These are phyloP conservation scores for Caenorhabditis afra DNA, from an alignment of 2,888 invertebrate species.

Conservation along the genomic window DNA sequence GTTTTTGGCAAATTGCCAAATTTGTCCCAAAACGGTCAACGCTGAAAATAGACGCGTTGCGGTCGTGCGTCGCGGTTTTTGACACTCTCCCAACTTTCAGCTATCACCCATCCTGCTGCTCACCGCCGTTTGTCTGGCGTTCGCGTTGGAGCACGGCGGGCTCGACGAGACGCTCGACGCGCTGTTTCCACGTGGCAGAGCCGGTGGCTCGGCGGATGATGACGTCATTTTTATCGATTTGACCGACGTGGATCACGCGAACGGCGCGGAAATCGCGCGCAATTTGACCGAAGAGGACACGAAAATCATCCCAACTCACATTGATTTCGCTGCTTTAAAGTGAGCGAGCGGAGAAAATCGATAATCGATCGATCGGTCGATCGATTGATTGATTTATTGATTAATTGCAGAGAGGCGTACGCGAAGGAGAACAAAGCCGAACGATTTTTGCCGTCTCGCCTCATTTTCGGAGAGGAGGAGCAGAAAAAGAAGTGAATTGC, in stretches of 20 bases:
- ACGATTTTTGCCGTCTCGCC: slow-evolving; percentile 45
- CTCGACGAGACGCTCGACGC: neutral
- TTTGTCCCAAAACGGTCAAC: too few species aligned
- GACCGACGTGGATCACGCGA: slow-evolving; percentile 52
- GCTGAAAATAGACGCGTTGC: too few species aligned
- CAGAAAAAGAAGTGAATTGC: slow-evolving; percentile 5
- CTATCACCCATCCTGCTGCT: too few species aligned
- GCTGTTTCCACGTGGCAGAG: neutral
- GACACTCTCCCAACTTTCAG: too few species aligned
- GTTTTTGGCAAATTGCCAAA: too few species aligned
- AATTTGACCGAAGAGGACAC: slow-evolving; percentile 57
- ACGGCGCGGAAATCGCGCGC: slow-evolving; percentile 54
- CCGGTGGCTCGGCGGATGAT: neutral
- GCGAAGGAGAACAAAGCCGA: slow-evolving; percentile 61
- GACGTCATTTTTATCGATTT: slow-evolving; percentile 43
- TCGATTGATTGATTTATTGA: too few species aligned
- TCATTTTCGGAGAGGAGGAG: slow-evolving; percentile 46
- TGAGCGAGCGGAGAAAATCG: slow-evolving; percentile 12
- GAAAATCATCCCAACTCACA: slow-evolving; percentile 59
- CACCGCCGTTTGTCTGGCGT: too few species aligned
- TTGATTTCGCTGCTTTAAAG: slow-evolving; percentile 58
- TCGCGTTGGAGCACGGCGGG: neutral
- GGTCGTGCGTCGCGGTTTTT: too few species aligned
- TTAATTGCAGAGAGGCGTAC: slow-evolving; percentile 52
- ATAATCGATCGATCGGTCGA: too few species aligned